Evolutionary conservation across 1,140 invertebrate genomes (phyloP).

Genomic region (Tetragonula clypearis): DNA sequence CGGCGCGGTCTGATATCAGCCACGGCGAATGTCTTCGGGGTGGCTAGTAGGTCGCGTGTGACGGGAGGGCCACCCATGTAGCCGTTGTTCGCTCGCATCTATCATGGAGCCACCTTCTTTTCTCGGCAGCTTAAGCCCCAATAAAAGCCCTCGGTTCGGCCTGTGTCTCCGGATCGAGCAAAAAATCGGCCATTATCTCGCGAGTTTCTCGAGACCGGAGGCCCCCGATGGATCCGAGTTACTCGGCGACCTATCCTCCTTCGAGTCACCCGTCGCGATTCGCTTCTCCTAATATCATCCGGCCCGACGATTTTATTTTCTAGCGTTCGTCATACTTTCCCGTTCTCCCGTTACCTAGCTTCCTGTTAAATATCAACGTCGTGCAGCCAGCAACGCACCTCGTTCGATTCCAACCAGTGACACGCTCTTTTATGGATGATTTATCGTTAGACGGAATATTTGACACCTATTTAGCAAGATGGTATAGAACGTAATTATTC

Average conservation of each 20-base stretch:
- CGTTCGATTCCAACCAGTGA: neutral
- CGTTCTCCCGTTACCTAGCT: neutral
- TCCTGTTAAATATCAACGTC: neutral
- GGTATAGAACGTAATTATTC: neutral
- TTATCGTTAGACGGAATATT: neutral
- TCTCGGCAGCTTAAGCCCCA: conserved; percentile 75
- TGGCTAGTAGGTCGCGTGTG: conserved; percentile 79
- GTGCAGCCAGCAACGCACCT: neutral
- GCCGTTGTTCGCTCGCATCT: conserved; percentile 80
- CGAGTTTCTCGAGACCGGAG: conserved; percentile 44
- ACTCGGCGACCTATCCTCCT: conserved; percentile 48
- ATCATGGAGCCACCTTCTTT: conserved; percentile 80
- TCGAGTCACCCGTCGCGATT: conserved; percentile 27
- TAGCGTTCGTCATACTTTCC: neutral
- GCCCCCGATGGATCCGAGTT: conserved; percentile 53
- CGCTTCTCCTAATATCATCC: neutral
- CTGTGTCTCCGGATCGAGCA: conserved; percentile 75
- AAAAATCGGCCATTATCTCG: conserved; percentile 73
- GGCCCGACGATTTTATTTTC: neutral
- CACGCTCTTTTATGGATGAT: neutral
- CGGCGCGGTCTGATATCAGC: conserved; percentile 61
- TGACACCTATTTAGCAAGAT: neutral
- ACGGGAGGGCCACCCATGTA: conserved; percentile 81
- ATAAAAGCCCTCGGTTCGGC: conserved; percentile 76
- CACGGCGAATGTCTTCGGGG: conserved; percentile 78